Evolutionary conservation across 2,113 vertebrate genomes (phyloP), one percentile per base, ranked within the genome.

Genomic region (Cyprinodon brontotheroides): DNA sequence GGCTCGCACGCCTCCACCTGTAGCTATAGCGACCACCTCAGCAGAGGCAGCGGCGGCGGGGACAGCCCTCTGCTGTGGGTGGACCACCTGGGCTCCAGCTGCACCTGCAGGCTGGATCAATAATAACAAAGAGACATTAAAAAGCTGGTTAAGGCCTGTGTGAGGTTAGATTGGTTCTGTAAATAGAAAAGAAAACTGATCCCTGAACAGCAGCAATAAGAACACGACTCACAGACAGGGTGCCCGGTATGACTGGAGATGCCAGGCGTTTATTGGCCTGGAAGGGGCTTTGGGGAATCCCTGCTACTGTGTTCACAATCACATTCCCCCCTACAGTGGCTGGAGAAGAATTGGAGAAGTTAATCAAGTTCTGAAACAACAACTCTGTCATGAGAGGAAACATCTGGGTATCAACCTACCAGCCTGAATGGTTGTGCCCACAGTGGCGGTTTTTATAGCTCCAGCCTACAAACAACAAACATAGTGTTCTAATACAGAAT

Each of bases 191-290:
- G 41, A n/a, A 68, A 36, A 66, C 36, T 12, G 78, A 79, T 76
- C 81, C 47, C 72, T 78, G 43, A 48, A 69, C 64, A 65, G 68
- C 68, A 72, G n/a, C 45, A 69, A 73, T 50, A 72, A 78, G 69
- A 73, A 41, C 64, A 70, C 60, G 77, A 92, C 97, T 98, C 93
- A 99, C 97, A 40, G 96, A 92, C 78, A 98, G 72, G 0, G 96
- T 90, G 67, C 95, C 95, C 0, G 97, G 90, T 14, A 97, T 95
- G 78, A 96, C 96, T 0, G 97, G 95, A 0, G 97, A 95, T 3
- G 96, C 94, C 60, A 99, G 92, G 2, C 97, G 96, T 82, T 99
- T 99, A 93, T 96, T 99, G 69, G 96, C 94, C 89, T 98, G 97
- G 92, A 98, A 99, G 61, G 96, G 95, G 59, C 95, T 95, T 11